phyloP scores from a whole-genome alignment of 2,888 invertebrate species.

The Drosophila picticornis region DNA sequence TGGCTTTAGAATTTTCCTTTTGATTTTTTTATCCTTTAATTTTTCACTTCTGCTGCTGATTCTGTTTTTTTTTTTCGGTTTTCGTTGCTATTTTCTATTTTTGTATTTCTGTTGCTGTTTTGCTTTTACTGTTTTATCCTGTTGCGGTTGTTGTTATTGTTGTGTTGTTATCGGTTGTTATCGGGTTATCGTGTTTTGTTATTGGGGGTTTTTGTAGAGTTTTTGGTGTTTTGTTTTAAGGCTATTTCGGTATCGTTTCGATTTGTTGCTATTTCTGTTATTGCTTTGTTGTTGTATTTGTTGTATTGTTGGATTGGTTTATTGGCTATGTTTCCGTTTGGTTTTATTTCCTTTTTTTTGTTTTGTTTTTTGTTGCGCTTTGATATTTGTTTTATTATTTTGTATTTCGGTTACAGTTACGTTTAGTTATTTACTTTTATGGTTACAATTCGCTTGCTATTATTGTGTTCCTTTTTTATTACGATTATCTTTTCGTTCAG shows the following conservation, averaged over 20 bases:
- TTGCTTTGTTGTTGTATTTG: slow-evolving; percentile 37
- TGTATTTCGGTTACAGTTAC: slow-evolving; percentile 42
- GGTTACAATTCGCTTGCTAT: slow-evolving; percentile 63
- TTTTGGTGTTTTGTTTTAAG: slow-evolving; percentile 37
- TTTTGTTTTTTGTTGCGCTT: slow-evolving; percentile 43
- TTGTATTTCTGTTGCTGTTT: slow-evolving; percentile 40
- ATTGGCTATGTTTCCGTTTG: slow-evolving; percentile 53
- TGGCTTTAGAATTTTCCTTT: slow-evolving; percentile 66
- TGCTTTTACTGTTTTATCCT: slow-evolving; percentile 39
- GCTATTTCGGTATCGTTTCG: slow-evolving; percentile 66
- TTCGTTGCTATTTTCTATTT: slow-evolving; percentile 52
- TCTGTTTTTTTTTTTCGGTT: slow-evolving; percentile 36
- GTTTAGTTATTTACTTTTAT: slow-evolving; percentile 61
- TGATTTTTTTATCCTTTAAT: slow-evolving; percentile 52
- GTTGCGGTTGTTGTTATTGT: slow-evolving; percentile 32
- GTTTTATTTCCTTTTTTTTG: slow-evolving; percentile 40
- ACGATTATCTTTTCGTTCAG: slow-evolving; percentile 15
- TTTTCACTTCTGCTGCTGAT: slow-evolving; percentile 56
- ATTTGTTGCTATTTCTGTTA: slow-evolving; percentile 56
- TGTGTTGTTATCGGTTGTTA: slow-evolving; percentile 43
- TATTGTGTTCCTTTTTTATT: slow-evolving; percentile 25
- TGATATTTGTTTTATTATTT: slow-evolving; percentile 42
- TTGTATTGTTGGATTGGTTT: slow-evolving; percentile 50
- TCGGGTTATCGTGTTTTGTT: slow-evolving; percentile 35
- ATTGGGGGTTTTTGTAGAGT: slow-evolving; percentile 14